Percentiles rank a stretch among this genome's conserved stretches.
Evolutionary conservation across 1,140 invertebrate genomes (phyloP).

Genomic region (Brevipalpus yothersi): DNA sequence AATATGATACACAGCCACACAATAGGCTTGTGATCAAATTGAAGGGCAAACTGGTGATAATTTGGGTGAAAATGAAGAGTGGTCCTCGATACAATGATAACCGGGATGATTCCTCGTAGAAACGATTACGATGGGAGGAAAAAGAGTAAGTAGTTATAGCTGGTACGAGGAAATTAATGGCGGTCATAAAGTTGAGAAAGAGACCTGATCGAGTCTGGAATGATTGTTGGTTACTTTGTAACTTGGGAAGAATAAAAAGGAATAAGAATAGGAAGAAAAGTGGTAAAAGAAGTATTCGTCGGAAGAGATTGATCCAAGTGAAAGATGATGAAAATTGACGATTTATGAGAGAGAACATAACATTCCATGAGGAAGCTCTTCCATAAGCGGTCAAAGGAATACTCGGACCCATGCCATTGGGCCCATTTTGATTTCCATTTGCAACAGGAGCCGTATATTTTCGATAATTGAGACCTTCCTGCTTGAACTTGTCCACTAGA

Average conservation of each 20-base stretch:
- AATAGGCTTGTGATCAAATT: constrained; percentile 39
- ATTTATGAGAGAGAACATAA: constrained; percentile 40
- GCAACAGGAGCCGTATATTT: constrained; percentile 18
- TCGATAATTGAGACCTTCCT: constrained; percentile 41
- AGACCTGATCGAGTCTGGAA: constrained; percentile 50
- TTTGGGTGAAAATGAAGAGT: constrained; percentile 49
- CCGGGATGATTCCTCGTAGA: constrained; percentile 55
- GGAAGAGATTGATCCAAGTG: constrained; percentile 41
- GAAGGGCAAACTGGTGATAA: constrained; percentile 48
- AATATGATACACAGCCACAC: constrained; percentile 39
- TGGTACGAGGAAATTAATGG: constrained; percentile 43
- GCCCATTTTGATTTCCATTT: not conserved
- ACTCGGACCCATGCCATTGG: not conserved
- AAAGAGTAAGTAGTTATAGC: constrained; percentile 44
- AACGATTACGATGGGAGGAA: constrained; percentile 53
- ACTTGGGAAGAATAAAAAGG: constrained; percentile 37
- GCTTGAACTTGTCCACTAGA: constrained; percentile 66
- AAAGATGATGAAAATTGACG: constrained; percentile 13
- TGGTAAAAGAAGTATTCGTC: constrained; percentile 45
- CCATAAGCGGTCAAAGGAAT: constrained; percentile 29
- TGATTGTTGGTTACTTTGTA: constrained; percentile 40
- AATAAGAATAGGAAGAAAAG: constrained; percentile 48
- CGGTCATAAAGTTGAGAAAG: constrained; percentile 48
- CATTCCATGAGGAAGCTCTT: constrained; percentile 38
- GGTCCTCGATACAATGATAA: constrained; percentile 64